Evolutionary conservation across 92 coral and sea anemone species (phyloP).

Genomic region (Epizoanthus rinbou): DNA sequence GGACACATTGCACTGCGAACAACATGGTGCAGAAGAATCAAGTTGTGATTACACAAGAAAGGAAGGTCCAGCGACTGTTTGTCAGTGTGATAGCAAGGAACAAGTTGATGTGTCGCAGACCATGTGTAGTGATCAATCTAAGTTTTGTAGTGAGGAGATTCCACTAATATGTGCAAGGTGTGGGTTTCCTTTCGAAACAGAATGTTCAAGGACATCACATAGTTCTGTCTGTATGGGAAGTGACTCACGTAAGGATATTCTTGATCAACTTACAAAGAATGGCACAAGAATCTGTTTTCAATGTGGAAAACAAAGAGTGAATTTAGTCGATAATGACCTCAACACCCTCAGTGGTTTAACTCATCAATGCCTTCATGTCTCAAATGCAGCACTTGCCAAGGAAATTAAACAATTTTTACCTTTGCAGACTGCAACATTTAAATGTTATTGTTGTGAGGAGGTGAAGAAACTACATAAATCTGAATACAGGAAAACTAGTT

Average conservation of each 20-base stretch:
- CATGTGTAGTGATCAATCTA: conserved; percentile 1
- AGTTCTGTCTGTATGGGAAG: conserved; percentile 13
- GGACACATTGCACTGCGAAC: conserved; percentile 13
- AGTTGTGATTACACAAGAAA: not conserved
- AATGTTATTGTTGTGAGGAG: conserved; percentile 76
- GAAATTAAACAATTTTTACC: conserved; percentile 66
- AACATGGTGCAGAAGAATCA: not conserved
- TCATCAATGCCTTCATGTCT: conserved; percentile 1
- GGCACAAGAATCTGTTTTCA: conserved; percentile 17
- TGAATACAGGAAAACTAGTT: conserved; percentile 2
- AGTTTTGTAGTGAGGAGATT: conserved; percentile 12
- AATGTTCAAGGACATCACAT: conserved; percentile 21
- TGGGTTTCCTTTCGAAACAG: conserved; percentile 16
- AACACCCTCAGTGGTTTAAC: conserved; percentile 11
- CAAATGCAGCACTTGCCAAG: conserved; percentile 35
- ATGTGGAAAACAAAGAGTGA: conserved; percentile 43
- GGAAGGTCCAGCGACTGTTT: not conserved
- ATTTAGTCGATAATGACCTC: not conserved
- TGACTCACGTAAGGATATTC: not conserved
- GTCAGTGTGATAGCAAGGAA: conserved; percentile 29
- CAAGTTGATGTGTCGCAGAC: conserved; percentile 24
- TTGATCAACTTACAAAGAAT: not conserved
- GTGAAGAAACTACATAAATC: not conserved
- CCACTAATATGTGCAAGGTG: conserved; percentile 24
- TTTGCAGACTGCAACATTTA: conserved; percentile 59